phyloP scores from a whole-genome alignment of 2,888 invertebrate genomes.

The Hirtodrosophila cameraria region DNA sequence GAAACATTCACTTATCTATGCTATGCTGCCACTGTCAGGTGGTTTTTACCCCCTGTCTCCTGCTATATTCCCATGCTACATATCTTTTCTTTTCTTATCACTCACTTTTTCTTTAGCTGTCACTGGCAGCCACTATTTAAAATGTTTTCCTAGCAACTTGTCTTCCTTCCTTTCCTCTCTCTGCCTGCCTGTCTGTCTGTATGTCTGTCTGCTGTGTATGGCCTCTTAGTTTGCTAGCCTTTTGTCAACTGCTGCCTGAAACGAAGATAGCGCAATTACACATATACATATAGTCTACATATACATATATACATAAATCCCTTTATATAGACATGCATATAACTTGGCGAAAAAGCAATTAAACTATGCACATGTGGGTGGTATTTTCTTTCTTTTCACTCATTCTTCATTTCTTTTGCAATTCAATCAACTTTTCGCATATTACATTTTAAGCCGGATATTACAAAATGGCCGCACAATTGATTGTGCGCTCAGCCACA shows the following conservation, averaged over 20 bases:
- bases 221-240: conserved; percentile 1
- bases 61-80: conserved; percentile 4
- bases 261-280: conserved; percentile 34
- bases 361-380: conserved; percentile 52
- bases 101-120: conserved; percentile 73
- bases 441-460: conserved; percentile 76
- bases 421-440: conserved; percentile 60
- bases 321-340: neutral
- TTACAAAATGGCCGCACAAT: conserved; percentile 66
- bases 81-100: conserved; percentile 47
- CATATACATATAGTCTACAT: conserved; percentile 9
- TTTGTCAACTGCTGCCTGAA: too few species aligned
- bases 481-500: conserved; percentile 57
- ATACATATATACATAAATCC: neutral
- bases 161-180: neutral
- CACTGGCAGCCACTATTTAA: conserved; percentile 79
- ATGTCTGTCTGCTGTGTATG: conserved; percentile 5
- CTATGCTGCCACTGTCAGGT: conserved; percentile 28
- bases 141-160: too few species aligned
- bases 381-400: conserved; percentile 9
- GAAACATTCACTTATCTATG: conserved; percentile 30
- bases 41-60: neutral
- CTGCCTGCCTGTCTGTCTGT: neutral
- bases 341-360: conserved; percentile 59
- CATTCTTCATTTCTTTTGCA: conserved; percentile 16